Base-by-base conservation (phyloP, 2,888 invertebrate species). In the Thelaira solivaga region DNA sequence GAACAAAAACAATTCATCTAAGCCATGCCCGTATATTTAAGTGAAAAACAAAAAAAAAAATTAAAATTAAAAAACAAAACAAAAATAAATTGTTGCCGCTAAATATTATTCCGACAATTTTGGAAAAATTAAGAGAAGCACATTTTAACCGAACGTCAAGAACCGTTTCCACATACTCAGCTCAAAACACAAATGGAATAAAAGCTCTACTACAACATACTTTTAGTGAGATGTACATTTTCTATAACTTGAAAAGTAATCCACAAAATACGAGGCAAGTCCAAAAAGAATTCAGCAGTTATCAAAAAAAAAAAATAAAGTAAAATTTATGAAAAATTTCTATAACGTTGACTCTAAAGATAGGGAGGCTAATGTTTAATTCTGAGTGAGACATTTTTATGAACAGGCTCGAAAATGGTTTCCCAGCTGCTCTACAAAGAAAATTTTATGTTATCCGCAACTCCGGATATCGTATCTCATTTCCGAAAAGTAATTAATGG, bases 21-120 rank as follows among this genome's bases (percentile, higher is more conserved):
- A 34, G 10, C 4, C 20, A 39, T 47, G 43, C 24, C 34, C n/a
- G n/a, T n/a, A n/a, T n/a, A 8, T 26, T 49, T 2, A 49, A 69
- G 20, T 11, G 39, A 59, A 10, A 41, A 49, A 8, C 31, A 2
- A 31, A 26, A 26, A 31, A 31, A 53, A 67, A 55, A 16, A 16
- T 34, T n/a, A 24, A 55, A 53, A 49, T 26, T 1, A 10, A 31
- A 22, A 39, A 26, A 16, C 39, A 8, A 20, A 47, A 6, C 8
- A 20, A n/a, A n/a, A n/a, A n/a, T n/a, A n/a, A n/a, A 39, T 49
- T 29, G 20, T 39, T 22, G 41, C 22, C 49, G 43, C 41, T 61
- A 41, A 49, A 61, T 61, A 49, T 69, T 69, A 13, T 69, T 39
- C 18, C 31, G 41, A 43, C 49, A 61, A 51, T 69, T 61, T 69